Evolutionary conservation across 1,140 invertebrate genomes (phyloP).

Genomic region (Anastatus disparis): DNA sequence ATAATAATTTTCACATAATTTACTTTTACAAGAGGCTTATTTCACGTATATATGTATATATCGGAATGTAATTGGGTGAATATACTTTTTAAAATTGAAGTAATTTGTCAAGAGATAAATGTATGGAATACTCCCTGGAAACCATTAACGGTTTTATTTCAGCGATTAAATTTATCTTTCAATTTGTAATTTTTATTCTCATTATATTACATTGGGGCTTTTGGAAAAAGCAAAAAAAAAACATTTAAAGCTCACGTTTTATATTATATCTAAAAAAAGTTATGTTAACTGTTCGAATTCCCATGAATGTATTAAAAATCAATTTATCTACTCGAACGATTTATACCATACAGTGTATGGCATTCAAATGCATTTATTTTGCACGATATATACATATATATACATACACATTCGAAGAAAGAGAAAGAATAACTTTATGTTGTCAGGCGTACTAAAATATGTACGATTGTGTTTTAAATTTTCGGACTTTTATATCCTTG

Average conservation of each 20-base stretch:
- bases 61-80: too few species aligned
- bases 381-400: background rate
- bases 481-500: background rate
- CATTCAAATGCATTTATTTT: background rate
- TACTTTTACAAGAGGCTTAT: too few species aligned
- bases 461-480: conserved; percentile 6
- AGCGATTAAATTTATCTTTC: background rate
- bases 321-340: background rate
- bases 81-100: background rate
- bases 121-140: background rate
- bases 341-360: too few species aligned
- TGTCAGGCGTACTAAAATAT: background rate
- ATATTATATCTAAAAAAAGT: background rate
- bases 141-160: background rate
- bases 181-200: background rate
- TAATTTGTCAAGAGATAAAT: conserved; percentile 1
- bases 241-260: too few species aligned
- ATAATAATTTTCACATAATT: too few species aligned
- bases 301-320: background rate
- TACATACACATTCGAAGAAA: too few species aligned
- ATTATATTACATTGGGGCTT: too few species aligned
- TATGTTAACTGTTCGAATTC: background rate
- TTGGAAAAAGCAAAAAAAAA: too few species aligned
- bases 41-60: too few species aligned
- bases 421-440: background rate